Percentiles rank a stretch among this genome's conserved stretches.
Evolutionary conservation across 2,113 vertebrate species (phyloP).

Genomic region (Mungos mungo): DNA sequence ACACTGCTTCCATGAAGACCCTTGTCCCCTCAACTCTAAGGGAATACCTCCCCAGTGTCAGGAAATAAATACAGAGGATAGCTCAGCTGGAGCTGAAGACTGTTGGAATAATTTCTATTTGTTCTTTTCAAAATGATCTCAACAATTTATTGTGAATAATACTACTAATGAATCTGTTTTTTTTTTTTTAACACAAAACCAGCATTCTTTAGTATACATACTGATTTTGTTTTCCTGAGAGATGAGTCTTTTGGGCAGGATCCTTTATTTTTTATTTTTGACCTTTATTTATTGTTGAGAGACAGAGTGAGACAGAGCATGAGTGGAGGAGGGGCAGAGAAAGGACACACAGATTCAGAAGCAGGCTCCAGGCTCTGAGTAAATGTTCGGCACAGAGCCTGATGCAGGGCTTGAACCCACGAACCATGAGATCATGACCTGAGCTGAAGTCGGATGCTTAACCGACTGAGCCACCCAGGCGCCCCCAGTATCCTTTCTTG

Average conservation of each 20-base stretch:
- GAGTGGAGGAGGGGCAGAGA: too few species aligned
- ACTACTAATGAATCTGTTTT: constrained; percentile 4
- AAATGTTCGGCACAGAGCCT: too few species aligned
- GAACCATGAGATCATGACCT: too few species aligned
- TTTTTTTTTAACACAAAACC: neutral
- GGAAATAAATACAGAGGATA: neutral
- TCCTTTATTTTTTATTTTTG: neutral
- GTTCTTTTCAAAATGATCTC: neutral
- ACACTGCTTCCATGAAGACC: neutral
- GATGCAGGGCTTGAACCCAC: too few species aligned
- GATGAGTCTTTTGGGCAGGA: neutral
- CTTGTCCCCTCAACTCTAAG: neutral
- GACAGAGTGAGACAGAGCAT: too few species aligned
- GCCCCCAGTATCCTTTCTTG: neutral
- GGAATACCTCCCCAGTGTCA: neutral
- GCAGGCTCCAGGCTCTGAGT: too few species aligned
- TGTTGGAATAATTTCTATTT: neutral
- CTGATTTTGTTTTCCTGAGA: neutral
- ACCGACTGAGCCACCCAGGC: too few species aligned
- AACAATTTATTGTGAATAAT: constrained; percentile 18
- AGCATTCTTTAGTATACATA: neutral
- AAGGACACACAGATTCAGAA: too few species aligned
- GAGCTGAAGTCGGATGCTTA: too few species aligned
- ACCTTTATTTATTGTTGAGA: too few species aligned
- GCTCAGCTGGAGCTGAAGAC: neutral